Conservation (phyloP, 92 coral and sea anemone species). For the Bergia sp. region DNA sequence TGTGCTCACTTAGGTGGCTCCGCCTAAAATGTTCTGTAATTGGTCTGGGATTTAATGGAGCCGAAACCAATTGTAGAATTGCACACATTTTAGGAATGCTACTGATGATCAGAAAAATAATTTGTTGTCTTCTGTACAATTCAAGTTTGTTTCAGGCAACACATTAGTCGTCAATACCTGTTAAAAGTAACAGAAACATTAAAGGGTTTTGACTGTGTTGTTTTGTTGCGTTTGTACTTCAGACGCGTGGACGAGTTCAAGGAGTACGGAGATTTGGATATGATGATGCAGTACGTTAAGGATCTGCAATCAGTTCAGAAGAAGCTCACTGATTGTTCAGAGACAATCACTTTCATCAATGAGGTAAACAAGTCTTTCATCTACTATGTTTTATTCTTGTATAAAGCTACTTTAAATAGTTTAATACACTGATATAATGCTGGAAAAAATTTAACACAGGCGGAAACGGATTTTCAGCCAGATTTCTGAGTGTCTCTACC, state of each 20-base stretch:
- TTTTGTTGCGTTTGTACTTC: neutral
- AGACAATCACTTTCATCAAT: slow-evolving; percentile 89
- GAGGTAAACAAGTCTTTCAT: slow-evolving; percentile 62
- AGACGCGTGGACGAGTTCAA: slow-evolving; percentile 99
- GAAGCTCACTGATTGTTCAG: slow-evolving; percentile 87
- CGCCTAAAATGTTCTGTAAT: too few relatives aligned
- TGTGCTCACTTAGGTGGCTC: too few relatives aligned
- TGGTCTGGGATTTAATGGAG: too few relatives aligned
- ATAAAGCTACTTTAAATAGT: too few relatives aligned
- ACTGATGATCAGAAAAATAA: too few relatives aligned
- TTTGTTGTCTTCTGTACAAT: too few relatives aligned
- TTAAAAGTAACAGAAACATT: neutral
- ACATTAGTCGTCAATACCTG: neutral
- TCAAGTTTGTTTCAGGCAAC: neutral
- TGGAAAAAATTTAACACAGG: neutral
- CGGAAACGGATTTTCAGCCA: neutral
- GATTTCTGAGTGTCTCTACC: neutral
- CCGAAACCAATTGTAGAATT: too few relatives aligned
- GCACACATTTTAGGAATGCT: too few relatives aligned
- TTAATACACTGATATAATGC: neutral
- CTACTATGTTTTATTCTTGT: neutral
- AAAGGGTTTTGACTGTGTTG: neutral
- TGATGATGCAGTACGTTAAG: slow-evolving; percentile 97
- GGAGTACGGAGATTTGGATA: slow-evolving; percentile 95
- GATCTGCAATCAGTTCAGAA: slow-evolving; percentile 95